These are phyloP conservation scores for Brenthis ino DNA, from an alignment of 2,888 invertebrate species.

Conservation along the genomic window DNA sequence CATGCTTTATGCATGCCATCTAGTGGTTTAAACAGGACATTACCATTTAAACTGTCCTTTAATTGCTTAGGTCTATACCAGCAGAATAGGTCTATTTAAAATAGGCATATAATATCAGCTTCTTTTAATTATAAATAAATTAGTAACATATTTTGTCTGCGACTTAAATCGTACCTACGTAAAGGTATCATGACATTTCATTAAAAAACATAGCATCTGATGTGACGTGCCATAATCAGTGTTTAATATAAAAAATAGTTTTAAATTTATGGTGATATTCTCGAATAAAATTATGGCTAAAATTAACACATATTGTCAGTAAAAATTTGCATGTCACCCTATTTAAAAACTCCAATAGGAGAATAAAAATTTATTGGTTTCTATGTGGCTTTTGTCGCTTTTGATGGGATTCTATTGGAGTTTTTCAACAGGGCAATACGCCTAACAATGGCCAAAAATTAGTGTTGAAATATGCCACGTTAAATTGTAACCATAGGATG, in stretches of 20 bases:
- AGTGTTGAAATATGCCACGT: constrained; percentile 33
- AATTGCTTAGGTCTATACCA: too few species aligned
- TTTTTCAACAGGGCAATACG: constrained; percentile 8
- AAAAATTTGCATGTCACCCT: constrained; percentile 17
- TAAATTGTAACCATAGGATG: constrained; percentile 37
- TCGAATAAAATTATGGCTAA: constrained; percentile 59
- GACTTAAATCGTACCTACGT: constrained; percentile 45
- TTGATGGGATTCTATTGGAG: too few species aligned
- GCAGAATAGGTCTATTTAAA: too few species aligned
- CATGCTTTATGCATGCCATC: too few species aligned
- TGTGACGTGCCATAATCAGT: constrained; percentile 76
- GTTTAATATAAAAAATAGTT: constrained; percentile 54
- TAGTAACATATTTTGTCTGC: constrained; percentile 40
- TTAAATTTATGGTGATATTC: constrained; percentile 47
- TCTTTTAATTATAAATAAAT: neutral
- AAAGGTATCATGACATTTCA: constrained; percentile 63
- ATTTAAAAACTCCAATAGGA: too few species aligned
- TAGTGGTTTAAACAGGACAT: too few species aligned
- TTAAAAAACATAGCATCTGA: constrained; percentile 63
- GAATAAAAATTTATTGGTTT: too few species aligned
- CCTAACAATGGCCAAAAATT: constrained; percentile 34
- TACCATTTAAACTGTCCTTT: too few species aligned
- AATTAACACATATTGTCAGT: constrained; percentile 27
- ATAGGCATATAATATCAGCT: too few species aligned
- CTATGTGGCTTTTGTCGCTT: too few species aligned